Evolutionary conservation across 2,113 vertebrate species (phyloP).

Genomic region (Oceanodroma tethys): DNA sequence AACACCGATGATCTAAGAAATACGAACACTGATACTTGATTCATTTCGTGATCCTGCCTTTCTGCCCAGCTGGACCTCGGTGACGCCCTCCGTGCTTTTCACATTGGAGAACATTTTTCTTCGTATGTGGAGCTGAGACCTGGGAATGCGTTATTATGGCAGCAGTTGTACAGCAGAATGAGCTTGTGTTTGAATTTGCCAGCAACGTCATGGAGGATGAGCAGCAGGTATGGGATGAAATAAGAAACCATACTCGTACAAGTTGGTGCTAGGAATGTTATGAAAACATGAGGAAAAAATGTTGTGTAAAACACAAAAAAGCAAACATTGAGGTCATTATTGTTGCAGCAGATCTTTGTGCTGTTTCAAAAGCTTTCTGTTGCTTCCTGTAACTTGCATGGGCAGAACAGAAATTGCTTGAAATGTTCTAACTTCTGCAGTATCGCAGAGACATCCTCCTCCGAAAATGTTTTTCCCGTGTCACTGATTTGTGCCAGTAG

Average conservation of each 20-base stretch:
- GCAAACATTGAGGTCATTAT: neutral
- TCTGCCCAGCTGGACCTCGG: neutral
- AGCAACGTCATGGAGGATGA: conserved; percentile 88
- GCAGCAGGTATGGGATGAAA: conserved; percentile 77
- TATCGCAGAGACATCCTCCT: neutral
- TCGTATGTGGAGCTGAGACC: conserved; percentile 75
- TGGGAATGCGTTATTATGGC: conserved; percentile 83
- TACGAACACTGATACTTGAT: neutral
- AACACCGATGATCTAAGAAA: conserved; percentile 4
- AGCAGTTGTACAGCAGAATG: conserved; percentile 87
- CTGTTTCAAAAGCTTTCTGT: conserved; percentile 46
- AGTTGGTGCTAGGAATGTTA: neutral
- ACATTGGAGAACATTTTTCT: neutral
- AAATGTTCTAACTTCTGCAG: neutral
- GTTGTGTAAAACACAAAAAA: neutral
- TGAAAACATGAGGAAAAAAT: neutral
- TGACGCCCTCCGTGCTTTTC: neutral
- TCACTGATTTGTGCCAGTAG: neutral
- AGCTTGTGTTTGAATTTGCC: conserved; percentile 92
- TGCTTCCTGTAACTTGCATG: conserved; percentile 6
- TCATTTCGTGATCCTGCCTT: neutral
- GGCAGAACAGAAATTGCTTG: neutral
- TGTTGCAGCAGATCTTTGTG: conserved; percentile 23
- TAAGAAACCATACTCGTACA: neutral
- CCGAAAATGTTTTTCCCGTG: neutral